Base-by-base conservation (phyloP, 2,888 invertebrate genomes). In the Serripes groenlandicus region DNA sequence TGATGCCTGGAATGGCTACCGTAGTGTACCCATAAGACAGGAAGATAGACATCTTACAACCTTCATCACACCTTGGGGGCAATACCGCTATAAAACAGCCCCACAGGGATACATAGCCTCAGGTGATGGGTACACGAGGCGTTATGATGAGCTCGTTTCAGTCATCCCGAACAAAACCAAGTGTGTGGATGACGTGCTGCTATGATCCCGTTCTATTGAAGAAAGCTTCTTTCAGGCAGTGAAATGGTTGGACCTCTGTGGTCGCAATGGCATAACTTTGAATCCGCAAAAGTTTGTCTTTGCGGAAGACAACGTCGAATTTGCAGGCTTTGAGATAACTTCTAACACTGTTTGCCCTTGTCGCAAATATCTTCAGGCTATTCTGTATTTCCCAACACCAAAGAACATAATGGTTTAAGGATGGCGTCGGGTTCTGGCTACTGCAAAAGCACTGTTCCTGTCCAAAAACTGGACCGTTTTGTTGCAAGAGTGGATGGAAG, bases 231-330 rank as follows among this genome's bases (percentile, higher is more conserved):
- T 72, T 42, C 90, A 86, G 60, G 81, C 90, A 42, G 68, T 28
- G 34, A 26, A 81, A 23, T 90, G 87, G 87, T 83, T 88, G 1
- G 86, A 90, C 71, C 71, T 85, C 5, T 89, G 88, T 74, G 88
- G 84, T 26, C 56, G 68, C 18, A 73, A 86, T 78, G 90, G 88
- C 34, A 87, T 90, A 35, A 88, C 75, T 1, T 81, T 91, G 23
- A 90, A 90, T 68, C 89, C 90, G 3, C 81, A 86, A 11, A 91
- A 90, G 64, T 91, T 91, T 74, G n/a, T n/a, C n/a, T n/a, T n/a
- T n/a, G n/a, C n/a, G n/a, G n/a, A n/a, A n/a, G n/a, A n/a, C n/a
- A n/a, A 32, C 2, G 89, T 89, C 0, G 89, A 87, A 56, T 85
- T 85, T 35, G 83, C 85, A 21, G 79, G 87, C 4, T 87, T 85